Conservation (phyloP, 2,113 vertebrate species). For the Psilopogon haemacephalus region DNA sequence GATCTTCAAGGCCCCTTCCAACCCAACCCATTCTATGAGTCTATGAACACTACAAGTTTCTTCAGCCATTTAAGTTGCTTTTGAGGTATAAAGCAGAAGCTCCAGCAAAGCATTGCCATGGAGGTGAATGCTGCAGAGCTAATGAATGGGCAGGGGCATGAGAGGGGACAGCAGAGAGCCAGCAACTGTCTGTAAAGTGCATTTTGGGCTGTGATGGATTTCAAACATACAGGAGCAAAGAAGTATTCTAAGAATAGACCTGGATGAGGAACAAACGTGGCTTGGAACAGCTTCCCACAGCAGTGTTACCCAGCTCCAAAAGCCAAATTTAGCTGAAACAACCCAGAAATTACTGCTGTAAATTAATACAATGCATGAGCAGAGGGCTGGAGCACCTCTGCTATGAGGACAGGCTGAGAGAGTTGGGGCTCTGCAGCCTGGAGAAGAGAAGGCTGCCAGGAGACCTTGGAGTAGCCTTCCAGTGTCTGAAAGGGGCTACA, state of each 20-base stretch:
- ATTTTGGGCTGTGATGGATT: background rate
- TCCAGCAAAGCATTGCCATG: background rate
- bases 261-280: background rate
- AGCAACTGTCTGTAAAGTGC: background rate
- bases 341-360: background rate
- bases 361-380: background rate
- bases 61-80: background rate
- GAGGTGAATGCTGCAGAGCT: background rate
- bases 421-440: too few relatives aligned
- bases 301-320: background rate
- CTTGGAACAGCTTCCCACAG: background rate
- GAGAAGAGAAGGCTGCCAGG: too few relatives aligned
- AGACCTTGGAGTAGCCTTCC: too few relatives aligned
- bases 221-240: background rate
- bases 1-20: background rate
- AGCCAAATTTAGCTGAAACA: background rate
- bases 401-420: too few relatives aligned
- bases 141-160: background rate
- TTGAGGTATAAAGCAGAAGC: background rate
- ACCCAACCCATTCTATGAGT: background rate
- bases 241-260: background rate
- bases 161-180: background rate
- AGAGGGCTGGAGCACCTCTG: too few relatives aligned
- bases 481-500: too few relatives aligned
- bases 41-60: accelerated